Evolutionary conservation across 92 coral and sea anemone genomes (phyloP).

Genomic region (Pocillopora meandrina): DNA sequence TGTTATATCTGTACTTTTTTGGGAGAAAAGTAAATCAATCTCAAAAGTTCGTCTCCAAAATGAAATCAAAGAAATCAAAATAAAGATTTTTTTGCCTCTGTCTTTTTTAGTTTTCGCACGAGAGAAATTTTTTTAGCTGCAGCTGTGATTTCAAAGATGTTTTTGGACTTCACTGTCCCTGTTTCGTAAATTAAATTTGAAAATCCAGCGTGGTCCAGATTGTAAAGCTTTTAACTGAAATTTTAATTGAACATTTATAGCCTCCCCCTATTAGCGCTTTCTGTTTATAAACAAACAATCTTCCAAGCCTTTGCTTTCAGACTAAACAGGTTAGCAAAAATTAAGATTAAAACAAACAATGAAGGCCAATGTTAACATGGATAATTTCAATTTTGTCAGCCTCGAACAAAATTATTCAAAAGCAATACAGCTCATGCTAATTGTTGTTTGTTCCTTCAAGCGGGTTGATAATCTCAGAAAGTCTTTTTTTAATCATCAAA

Average conservation of each 20-base stretch:
- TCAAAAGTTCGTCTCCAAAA: background rate
- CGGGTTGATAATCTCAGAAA: too few species aligned
- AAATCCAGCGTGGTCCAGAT: background rate
- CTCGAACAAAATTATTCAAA: too few species aligned
- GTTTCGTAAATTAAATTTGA: background rate
- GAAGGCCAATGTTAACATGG: background rate
- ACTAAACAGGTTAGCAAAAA: background rate
- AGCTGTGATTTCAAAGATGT: background rate
- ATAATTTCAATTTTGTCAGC: background rate
- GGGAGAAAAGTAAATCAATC: background rate
- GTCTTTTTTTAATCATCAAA: background rate
- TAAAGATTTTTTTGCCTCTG: too few species aligned
- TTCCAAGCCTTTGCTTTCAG: background rate
- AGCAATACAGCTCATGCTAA: too few species aligned
- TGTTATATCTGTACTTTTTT: background rate
- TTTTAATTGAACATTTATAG: too few species aligned
- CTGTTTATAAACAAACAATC: conserved; percentile 7
- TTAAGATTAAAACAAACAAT: background rate
- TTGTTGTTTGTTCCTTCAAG: too few species aligned
- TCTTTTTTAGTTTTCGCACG: background rate
- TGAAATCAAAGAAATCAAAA: too few species aligned
- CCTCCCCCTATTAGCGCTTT: too few species aligned
- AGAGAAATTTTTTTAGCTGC: background rate
- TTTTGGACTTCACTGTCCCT: background rate
- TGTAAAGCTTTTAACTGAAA: background rate